These are phyloP conservation scores for Prorops nasuta DNA, from an alignment of 1,140 invertebrate genomes.

Conservation along the genomic window DNA sequence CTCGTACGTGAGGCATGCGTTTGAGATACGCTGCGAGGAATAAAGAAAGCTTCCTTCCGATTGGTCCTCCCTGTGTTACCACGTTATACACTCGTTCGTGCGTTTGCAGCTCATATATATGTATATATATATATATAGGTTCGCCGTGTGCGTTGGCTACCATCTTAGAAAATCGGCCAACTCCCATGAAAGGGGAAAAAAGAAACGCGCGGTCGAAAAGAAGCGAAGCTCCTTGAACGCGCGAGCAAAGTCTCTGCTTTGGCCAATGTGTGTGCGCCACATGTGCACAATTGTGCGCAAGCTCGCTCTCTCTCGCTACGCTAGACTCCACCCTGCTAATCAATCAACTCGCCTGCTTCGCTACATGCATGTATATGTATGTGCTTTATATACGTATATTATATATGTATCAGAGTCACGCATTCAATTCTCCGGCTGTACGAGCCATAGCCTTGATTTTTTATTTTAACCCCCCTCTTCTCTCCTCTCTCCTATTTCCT, in stretches of 20 bases:
- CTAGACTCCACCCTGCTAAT: constrained; percentile 48
- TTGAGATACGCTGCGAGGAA: constrained; percentile 43
- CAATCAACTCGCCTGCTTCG: constrained; percentile 36
- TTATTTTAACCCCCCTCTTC: neutral
- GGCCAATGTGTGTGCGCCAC: constrained; percentile 10
- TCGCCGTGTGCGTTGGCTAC: constrained; percentile 1
- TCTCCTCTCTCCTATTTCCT: neutral
- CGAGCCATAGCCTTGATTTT: too few relatives aligned
- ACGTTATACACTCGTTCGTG: constrained; percentile 17
- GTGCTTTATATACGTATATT: too few relatives aligned
- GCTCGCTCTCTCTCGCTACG: constrained; percentile 29
- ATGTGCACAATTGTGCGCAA: constrained; percentile 30
- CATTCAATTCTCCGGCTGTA: too few relatives aligned
- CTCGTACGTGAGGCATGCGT: constrained; percentile 45
- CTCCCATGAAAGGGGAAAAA: neutral
- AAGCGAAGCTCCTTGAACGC: constrained; percentile 7
- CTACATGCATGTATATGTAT: constrained; percentile 6
- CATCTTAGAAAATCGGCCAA: constrained; percentile 7
- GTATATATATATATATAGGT: too few relatives aligned
- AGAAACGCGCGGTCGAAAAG: constrained; percentile 6
- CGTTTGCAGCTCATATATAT: constrained; percentile 12
- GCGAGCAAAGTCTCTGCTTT: neutral
- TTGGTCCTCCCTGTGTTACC: constrained; percentile 39
- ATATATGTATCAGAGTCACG: too few relatives aligned
- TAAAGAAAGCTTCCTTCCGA: constrained; percentile 54